Base-by-base conservation (phyloP, 1,140 invertebrate species). In the Cotesia chilonis region DNA sequence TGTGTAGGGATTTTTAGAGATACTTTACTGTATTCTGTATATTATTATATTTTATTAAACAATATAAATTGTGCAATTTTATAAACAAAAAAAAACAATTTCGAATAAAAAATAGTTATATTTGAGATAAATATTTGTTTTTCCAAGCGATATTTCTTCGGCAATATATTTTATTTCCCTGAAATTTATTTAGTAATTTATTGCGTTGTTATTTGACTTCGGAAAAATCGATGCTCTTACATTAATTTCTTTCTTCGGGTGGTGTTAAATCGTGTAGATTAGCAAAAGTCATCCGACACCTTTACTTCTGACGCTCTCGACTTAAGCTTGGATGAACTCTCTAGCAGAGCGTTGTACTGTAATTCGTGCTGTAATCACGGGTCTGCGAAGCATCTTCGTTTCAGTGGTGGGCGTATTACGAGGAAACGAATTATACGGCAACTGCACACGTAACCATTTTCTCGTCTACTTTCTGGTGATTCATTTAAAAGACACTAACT, bases 311-410 rank as follows among this genome's bases (percentile, higher is more conserved):
- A 54, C 51, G 14, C 66, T 68, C 66, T 68, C 41, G n/a, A 55
- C 7, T 52, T 28, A 36, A 41, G 66, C 66, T 54, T 14, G 47
- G 61, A 28, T 70, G 59, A n/a, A 38, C 41, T 36, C 20, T 68
- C 20, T 28, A 63, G 59, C 41, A 63, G 4, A 57, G 20, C 10
- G 17, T 10, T 47, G 14, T n/a, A n/a, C 51, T 37, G 60, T 71
- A 71, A 71, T 71, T 71, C 60, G 69, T 71, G 17, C 60, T 51
- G 57, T 71, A 71, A 71, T 64, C 69, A 64, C 38, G 60, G 61
- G 59, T 47, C 12, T 64, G 64, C 69, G 28, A 17, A 14, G 41
- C 35, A 35, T 36, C 61, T 71, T 64, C 12, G 57, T 61, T 59
- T 47, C 68, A 41, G 4, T 61, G 57, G 12, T 61, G 57, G 20